Evolutionary conservation across 2,113 vertebrate genomes (phyloP).

Genomic region (Anser cygnoides): DNA sequence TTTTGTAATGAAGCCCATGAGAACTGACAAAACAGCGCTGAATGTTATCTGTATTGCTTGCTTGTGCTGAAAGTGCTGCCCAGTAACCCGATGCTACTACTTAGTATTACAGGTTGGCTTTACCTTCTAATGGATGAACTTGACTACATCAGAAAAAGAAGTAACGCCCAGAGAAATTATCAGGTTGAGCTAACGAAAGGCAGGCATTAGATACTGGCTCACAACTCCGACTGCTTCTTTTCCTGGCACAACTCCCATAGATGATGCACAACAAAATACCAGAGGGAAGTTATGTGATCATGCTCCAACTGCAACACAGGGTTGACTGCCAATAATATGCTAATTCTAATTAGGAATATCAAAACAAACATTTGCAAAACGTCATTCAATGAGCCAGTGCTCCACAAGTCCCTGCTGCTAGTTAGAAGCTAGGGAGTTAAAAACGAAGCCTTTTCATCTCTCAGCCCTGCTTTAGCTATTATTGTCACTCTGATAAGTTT

Average conservation of each 20-base stretch:
- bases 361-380: constrained; percentile 41
- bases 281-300: background rate
- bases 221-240: background rate
- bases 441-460: background rate
- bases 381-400: background rate
- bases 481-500: background rate
- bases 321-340: background rate
- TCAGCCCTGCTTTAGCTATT: background rate
- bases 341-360: constrained; percentile 34
- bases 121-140: background rate
- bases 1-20: background rate
- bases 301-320: background rate
- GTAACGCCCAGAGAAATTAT: background rate
- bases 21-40: background rate
- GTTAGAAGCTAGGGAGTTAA: background rate
- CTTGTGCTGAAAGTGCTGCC: background rate
- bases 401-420: background rate
- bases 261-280: background rate
- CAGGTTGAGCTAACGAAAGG: background rate
- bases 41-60: fast-evolving
- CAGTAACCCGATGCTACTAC: background rate
- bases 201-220: background rate
- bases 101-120: background rate
- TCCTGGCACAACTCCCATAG: background rate
- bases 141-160: background rate